These are phyloP conservation scores for Festucalex cinctus DNA, from an alignment of 2,113 vertebrate genomes.

Conservation along the genomic window DNA sequence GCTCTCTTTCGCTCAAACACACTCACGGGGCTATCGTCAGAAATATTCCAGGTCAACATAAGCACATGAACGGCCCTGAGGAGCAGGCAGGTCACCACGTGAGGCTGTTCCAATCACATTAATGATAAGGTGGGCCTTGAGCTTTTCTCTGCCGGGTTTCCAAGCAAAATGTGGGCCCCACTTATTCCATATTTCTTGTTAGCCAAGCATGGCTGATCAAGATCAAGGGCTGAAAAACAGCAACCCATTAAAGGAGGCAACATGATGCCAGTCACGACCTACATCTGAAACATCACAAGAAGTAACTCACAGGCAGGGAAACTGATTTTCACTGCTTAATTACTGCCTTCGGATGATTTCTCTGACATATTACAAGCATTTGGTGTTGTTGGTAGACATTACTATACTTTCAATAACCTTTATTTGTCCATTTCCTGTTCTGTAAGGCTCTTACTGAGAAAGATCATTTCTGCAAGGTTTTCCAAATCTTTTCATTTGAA, in stretches of 20 bases:
- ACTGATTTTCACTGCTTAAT: background rate
- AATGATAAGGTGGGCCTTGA: slow-evolving; percentile 26
- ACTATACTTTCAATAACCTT: background rate
- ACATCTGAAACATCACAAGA: background rate
- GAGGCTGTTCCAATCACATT: slow-evolving; percentile 25
- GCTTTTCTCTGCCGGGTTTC: slow-evolving; percentile 8
- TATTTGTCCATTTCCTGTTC: background rate
- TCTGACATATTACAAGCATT: background rate
- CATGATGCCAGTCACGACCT: slow-evolving; percentile 2
- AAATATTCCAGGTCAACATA: slow-evolving; percentile 16
- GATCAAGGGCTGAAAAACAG: slow-evolving; percentile 8
- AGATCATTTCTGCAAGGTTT: background rate
- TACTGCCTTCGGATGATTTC: background rate
- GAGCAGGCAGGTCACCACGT: slow-evolving; percentile 10
- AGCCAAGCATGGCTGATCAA: background rate
- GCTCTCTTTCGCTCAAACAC: slow-evolving; percentile 24
- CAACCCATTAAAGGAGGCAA: slow-evolving; percentile 5
- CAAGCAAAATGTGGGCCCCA: slow-evolving; percentile 7
- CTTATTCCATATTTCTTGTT: background rate
- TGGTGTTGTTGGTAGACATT: background rate
- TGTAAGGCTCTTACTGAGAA: background rate
- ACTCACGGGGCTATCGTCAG: background rate
- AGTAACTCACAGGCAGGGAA: background rate
- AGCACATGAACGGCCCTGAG: slow-evolving; percentile 7
- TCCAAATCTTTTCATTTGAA: background rate